Evolutionary conservation across 2,797 vertebrate species (phyloP).

Genomic region (Poeciliopsis turneri): DNA sequence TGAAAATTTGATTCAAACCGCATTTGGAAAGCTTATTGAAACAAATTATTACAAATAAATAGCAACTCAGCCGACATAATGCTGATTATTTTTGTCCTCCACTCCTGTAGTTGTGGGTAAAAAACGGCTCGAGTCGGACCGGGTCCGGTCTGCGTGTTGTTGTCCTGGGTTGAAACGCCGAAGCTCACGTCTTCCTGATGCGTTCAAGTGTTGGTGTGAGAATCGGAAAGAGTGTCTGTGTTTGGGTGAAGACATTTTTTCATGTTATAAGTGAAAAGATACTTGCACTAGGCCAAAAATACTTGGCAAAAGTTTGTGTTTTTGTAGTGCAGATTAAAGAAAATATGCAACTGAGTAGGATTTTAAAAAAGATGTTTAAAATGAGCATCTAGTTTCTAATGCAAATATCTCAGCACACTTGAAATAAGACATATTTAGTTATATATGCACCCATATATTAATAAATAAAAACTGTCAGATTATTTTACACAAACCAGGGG

Average conservation of each 20-base stretch:
- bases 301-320: too few relatives aligned
- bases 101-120: neutral
- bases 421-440: too few relatives aligned
- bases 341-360: too few relatives aligned
- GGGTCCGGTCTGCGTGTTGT: neutral
- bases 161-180: neutral
- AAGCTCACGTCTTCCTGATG: neutral
- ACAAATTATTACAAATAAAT: neutral
- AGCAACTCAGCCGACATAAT: neutral
- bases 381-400: too few relatives aligned
- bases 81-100: neutral
- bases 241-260: neutral
- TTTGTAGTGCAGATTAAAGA: too few relatives aligned
- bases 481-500: too few relatives aligned
- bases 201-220: neutral
- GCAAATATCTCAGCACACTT: too few relatives aligned
- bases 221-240: neutral
- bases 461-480: too few relatives aligned
- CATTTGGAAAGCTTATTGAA: neutral
- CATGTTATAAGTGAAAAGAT: too few relatives aligned
- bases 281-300: too few relatives aligned
- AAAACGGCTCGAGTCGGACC: neutral
- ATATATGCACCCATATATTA: too few relatives aligned
- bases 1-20: neutral
- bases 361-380: too few relatives aligned